phyloP scores from a whole-genome alignment of 2,888 invertebrate species.

The Drosophila paranaensis region DNA sequence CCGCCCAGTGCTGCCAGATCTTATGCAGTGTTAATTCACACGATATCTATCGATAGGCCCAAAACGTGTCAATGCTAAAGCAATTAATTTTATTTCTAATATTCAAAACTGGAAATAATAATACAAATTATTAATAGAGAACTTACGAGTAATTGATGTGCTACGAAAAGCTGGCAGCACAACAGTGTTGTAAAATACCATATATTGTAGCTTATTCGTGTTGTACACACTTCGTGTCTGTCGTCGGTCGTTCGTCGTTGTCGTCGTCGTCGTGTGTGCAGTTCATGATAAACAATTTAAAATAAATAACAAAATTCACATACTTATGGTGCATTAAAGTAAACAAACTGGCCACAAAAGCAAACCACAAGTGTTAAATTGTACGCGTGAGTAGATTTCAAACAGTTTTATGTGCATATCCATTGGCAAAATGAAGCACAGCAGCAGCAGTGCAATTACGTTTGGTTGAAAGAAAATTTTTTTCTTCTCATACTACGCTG shows the following conservation, averaged over 20 bases:
- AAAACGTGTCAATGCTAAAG: background rate
- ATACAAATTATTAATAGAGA: background rate
- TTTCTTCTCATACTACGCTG: conserved; percentile 61
- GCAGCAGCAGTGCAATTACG: conserved; percentile 64
- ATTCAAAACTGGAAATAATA: background rate
- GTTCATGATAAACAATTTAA: conserved; percentile 77
- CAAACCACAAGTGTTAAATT: conserved; percentile 50
- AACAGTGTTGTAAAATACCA: conserved; percentile 41
- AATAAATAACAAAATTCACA: conserved; percentile 66
- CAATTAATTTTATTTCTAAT: too few species aligned
- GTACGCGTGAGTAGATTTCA: conserved; percentile 67
- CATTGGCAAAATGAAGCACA: conserved; percentile 34
- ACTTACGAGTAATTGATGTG: background rate
- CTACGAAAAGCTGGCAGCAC: conserved; percentile 30
- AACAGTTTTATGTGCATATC: conserved; percentile 50
- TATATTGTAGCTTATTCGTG: conserved; percentile 28
- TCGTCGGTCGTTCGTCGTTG: conserved; percentile 58
- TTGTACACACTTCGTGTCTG: conserved; percentile 62
- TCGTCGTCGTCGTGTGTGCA: conserved; percentile 68
- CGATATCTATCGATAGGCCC: background rate
- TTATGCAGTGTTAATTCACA: background rate
- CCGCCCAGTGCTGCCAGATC: conserved; percentile 23
- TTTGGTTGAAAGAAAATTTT: conserved; percentile 63
- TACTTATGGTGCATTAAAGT: conserved; percentile 56
- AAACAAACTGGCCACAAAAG: conserved; percentile 55